Base-by-base conservation (phyloP, 2,888 invertebrate species). In the Pyralis farinalis region DNA sequence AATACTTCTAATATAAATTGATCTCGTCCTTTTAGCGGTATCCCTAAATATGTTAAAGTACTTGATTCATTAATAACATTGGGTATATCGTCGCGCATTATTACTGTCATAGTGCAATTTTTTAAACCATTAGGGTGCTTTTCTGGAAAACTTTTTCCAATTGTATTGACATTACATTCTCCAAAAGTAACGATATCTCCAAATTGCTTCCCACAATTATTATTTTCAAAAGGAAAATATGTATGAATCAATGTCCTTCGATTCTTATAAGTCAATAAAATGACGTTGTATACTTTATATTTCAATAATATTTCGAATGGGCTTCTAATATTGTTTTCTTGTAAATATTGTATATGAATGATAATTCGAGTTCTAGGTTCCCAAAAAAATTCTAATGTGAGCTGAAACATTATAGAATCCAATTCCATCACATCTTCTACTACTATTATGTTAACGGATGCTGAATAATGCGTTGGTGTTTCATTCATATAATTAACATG, bases 361-460 rank as follows among this genome's bases (percentile, higher is more conserved):
- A 79, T 58, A 47, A 69, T 67, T 43, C 56, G 58, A 7, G 70
- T 76, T 51, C 53, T 63, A 8, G 80, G 71, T 43, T 76, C 72
- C 77, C 76, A 80, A 42, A 66, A 62, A 12, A 62, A 37, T 42
- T 79, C 72, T 12, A 50, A 59, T 11, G 55, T 49, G 21, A 79
- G 32, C 9, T 51, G 44, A 2, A 46, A 12, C 30, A 79, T 46
- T 11, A 58, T 63, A 34, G 22, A 20, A 22, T 41, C 33, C n/a
- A 77, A 50, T 22, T 63, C 54, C 1, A 27, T 6, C 8, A 53
- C 27, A 43, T 71, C 43, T 44, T 60, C 43, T 4, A 55, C 53
- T 9, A 53, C 50, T 21, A 79, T 67, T 1, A 81, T 43, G 32
- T 80, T 78, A 1, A 68, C 32, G 8, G 31, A 10, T 20, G 46